Evolutionary conservation across 2,888 invertebrate genomes (phyloP), one percentile per base, ranked within the genome.

Genomic region (Chamaedrilus cognettii): DNA sequence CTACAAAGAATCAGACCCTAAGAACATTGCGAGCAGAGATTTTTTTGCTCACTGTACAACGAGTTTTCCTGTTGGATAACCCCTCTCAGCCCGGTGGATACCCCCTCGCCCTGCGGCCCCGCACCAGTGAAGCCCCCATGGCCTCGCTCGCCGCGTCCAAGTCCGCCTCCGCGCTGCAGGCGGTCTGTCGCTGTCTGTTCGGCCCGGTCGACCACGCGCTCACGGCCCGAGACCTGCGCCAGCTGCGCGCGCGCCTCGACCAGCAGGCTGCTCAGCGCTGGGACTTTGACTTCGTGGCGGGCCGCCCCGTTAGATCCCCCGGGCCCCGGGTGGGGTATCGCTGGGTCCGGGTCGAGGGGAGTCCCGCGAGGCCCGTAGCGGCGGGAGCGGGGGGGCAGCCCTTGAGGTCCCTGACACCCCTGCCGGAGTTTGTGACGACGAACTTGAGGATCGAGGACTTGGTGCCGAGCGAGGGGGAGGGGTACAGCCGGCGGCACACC

Each of bases 181-280:
- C 42, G 11, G 42, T 42, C 42, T 42, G 42, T 42, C 42, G 42
- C 42, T 42, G 42, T 42, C 42, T 42, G 42, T 42, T 42, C 42
- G 42, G 42, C 42, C 42, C 42, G 11, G 42, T 42, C 42, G 42
- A 42, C 42, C 42, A 42, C 42, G 42, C 11, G 42, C 11, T 19
- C 11, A 42, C 11, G 11, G 19, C 19, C 42, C 42, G 42, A 11
- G 42, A 42, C 11, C 42, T 42, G 42, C 11, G 19, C 11, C 42
- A 19, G 19, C 42, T 42, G 11, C 42, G 42, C 11, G 19, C 42
- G 19, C 11, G 19, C 19, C 42, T 42, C 42, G 42, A 42, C 42
- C 11, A 42, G 19, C 11, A 42, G 19, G 11, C 11, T 15, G 19
- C 42, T 11, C 42, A 42, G 11, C 11, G 19, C 11, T 42, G 42